Base-by-base conservation (phyloP, 2,797 vertebrate genomes). In the Lycodopsis pacificus region DNA sequence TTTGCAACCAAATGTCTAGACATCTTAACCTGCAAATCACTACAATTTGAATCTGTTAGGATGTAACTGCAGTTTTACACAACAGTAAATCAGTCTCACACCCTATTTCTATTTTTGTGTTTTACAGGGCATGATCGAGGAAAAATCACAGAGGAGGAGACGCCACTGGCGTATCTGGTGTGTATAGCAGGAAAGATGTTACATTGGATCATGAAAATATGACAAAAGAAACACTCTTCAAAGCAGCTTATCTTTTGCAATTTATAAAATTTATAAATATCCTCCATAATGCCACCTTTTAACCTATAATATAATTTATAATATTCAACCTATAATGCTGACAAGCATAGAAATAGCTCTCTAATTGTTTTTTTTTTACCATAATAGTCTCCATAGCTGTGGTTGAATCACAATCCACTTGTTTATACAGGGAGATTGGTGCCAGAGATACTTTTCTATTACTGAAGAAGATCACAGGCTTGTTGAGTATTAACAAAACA, bases 401-500 rank as follows among this genome's bases (percentile, higher is more conserved):
- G 44, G 7, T 38, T 27, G 30, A 57, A 48, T 36, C 4, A 49
- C 30, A 9, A 4, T 56, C 40, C n/a, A 15, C 6, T 5, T n/a
- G 3, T 51, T 20, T 38, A 22, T 42, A 30, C 6, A 6, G 25
- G 46, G 14, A 42, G 17, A 48, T 30, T 42, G 2, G 19, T 30
- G 10, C 19, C 20, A 34, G 65, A 20, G n/a, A 76, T 42, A 10
- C 9, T 51, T 46, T 36, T 51, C 53, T 30, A 27, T 40, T 38
- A 57, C 48, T 25, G 40, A 61, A 17, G 17, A 65, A n/a, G 59
- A 40, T 61, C 54, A 15, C 58, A 32, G 58, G 48, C 63, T 46
- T 20, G 38, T 2, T 14, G 70, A 65, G 22, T 30, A 48, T 68
- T 49, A 59, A 49, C 49, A 67, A 53, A 66, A 63, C 51, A 56